These are phyloP conservation scores for Tetragonula carbonaria DNA, from an alignment of 2,888 invertebrate species.

Conservation along the genomic window DNA sequence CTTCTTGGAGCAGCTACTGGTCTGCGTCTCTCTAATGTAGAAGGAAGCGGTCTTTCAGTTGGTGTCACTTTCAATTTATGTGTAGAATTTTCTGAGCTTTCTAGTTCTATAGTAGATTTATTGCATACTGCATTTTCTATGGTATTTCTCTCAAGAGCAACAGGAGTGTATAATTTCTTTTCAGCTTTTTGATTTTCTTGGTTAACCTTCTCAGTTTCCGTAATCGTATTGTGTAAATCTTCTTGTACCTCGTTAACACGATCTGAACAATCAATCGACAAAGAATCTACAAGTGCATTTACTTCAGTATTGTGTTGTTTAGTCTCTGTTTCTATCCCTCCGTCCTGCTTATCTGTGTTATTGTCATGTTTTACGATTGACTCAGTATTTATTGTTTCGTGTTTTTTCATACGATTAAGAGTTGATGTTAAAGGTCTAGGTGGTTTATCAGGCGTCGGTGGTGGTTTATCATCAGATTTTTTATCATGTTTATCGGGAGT, in stretches of 20 bases:
- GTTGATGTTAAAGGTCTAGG: slow-evolving; percentile 87
- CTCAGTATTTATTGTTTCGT: slow-evolving; percentile 83
- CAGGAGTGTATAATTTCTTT: slow-evolving; percentile 50
- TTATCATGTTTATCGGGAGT: slow-evolving; percentile 81
- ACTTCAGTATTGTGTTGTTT: slow-evolving; percentile 60
- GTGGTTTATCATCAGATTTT: slow-evolving; percentile 80
- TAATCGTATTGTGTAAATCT: slow-evolving; percentile 18
- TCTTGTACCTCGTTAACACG: slow-evolving; percentile 41
- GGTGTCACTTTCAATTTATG: slow-evolving; percentile 76
- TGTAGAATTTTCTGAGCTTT: slow-evolving; percentile 66
- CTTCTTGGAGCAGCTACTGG: slow-evolving; percentile 86
- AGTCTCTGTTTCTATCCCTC: slow-evolving; percentile 56
- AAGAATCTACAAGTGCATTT: slow-evolving; percentile 34
- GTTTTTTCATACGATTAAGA: slow-evolving; percentile 86
- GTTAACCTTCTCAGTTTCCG: slow-evolving; percentile 57
- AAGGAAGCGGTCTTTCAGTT: slow-evolving; percentile 78
- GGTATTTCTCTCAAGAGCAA: slow-evolving; percentile 52
- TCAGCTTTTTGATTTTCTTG: slow-evolving; percentile 56
- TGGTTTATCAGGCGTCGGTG: slow-evolving; percentile 87
- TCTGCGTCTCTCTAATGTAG: slow-evolving; percentile 83
- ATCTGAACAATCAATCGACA: slow-evolving; percentile 29
- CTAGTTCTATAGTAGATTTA: slow-evolving; percentile 77
- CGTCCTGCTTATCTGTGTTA: slow-evolving; percentile 73
- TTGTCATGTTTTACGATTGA: slow-evolving; percentile 81
- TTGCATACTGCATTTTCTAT: slow-evolving; percentile 80